Evolutionary conservation across 2,888 invertebrate species (phyloP).

Genomic region (Nysson spinosus): DNA sequence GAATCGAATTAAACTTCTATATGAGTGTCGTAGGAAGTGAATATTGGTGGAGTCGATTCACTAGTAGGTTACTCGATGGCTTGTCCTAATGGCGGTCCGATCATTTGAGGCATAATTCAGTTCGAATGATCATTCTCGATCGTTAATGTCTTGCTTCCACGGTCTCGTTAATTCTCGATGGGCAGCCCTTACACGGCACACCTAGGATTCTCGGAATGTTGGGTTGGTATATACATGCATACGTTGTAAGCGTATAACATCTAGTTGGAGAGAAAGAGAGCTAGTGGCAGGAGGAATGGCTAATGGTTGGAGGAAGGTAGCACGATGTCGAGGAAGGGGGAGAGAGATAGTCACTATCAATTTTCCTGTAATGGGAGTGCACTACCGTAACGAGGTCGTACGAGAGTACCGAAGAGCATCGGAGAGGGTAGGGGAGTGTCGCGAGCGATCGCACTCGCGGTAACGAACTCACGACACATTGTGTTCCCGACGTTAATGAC

Average conservation of each 20-base stretch:
- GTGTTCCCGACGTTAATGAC: conserved; percentile 67
- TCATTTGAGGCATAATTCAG: conserved; percentile 63
- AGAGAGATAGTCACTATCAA: conserved; percentile 68
- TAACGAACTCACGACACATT: conserved; percentile 70
- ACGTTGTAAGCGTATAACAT: too few species aligned
- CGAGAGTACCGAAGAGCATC: conserved; percentile 62
- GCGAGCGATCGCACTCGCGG: conserved; percentile 63
- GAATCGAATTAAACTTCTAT: too few species aligned
- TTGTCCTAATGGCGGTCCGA: conserved; percentile 47
- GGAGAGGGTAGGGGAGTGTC: conserved; percentile 63
- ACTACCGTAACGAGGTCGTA: conserved; percentile 68
- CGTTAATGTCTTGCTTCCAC: conserved; percentile 56
- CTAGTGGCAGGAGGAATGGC: conserved; percentile 1
- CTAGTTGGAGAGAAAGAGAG: conserved; percentile 5
- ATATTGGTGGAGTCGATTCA: too few species aligned
- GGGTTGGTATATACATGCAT: too few species aligned
- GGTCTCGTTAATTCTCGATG: conserved; percentile 65
- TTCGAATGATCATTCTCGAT: conserved; percentile 61
- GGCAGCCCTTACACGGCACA: conserved; percentile 32
- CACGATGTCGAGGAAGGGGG: conserved; percentile 3
- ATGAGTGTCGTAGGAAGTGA: too few species aligned
- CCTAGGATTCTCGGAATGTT: too few species aligned
- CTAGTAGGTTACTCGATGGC: conserved; percentile 17
- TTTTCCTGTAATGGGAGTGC: conserved; percentile 71
- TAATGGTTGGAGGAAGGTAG: conserved; percentile 1